Percentiles rank a stretch among this genome's conserved stretches.
These are phyloP conservation scores for Sander vitreus DNA, from an alignment of 2,113 vertebrate species.

Conservation along the genomic window DNA sequence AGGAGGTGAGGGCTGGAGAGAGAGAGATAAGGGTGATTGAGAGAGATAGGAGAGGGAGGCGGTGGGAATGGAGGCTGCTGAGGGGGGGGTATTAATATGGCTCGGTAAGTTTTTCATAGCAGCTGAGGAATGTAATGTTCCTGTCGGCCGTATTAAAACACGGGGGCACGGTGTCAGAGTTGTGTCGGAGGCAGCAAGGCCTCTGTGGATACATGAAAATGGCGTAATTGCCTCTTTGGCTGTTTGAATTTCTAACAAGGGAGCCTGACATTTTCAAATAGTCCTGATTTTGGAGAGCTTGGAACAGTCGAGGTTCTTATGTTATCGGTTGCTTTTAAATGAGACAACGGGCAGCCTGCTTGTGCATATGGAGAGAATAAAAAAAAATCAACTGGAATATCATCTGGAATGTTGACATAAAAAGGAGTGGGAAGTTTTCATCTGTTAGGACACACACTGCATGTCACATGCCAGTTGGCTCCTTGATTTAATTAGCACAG, in stretches of 20 bases:
- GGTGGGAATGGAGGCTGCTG: constrained; percentile 23
- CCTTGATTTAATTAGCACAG: constrained; percentile 78
- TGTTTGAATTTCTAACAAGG: constrained; percentile 90
- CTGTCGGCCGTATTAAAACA: constrained; percentile 85
- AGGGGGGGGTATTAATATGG: constrained; percentile 84
- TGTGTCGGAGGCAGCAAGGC: constrained; percentile 84
- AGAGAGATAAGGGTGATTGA: constrained; percentile 76
- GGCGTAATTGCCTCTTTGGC: constrained; percentile 86
- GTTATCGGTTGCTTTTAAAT: constrained; percentile 75
- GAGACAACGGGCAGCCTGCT: constrained; percentile 38
- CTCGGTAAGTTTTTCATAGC: constrained; percentile 83
- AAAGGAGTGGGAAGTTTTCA: constrained; percentile 33
- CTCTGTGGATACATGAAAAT: constrained; percentile 86
- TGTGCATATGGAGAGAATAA: constrained; percentile 23
- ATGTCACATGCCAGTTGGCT: constrained; percentile 58
- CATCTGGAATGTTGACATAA: constrained; percentile 51
- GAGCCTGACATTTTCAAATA: constrained; percentile 88
- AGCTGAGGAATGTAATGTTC: constrained; percentile 86
- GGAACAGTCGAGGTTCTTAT: constrained; percentile 61
- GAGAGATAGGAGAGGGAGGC: constrained; percentile 60
- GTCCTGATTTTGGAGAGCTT: constrained; percentile 81
- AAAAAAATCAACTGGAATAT: constrained; percentile 32
- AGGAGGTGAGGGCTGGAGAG: constrained; percentile 81
- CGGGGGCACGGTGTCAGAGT: constrained; percentile 82
- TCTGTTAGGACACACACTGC: constrained; percentile 15